Evolutionary conservation across 2,113 vertebrate species (phyloP), one percentile per base, ranked within the genome.

Genomic region (Trogon surrucura): DNA sequence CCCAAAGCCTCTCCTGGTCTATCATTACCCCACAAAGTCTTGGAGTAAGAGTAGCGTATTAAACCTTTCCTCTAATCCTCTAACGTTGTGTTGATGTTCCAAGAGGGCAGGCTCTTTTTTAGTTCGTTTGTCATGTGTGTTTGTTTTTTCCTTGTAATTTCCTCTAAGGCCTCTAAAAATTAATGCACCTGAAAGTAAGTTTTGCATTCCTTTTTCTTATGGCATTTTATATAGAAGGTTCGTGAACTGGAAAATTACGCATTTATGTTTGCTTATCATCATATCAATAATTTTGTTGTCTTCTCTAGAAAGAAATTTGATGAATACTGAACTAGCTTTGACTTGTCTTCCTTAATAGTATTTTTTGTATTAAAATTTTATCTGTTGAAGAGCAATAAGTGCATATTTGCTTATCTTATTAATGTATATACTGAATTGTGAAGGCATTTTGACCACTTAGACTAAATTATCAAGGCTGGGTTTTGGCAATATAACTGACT

Each of bases 211-310:
- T 87, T 41, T 82, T 94, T 56, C 50, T 89, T 79, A 79, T 22
- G 29, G 58, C 12, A 29, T 62, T 95, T 88, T 70, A 61, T 54
- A 73, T 0, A 82, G 41, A 94, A 77, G 38, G 51, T 66, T 85
- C 93, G 50, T 5, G 16, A 96, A 62, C 41, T 58, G 71, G 36
- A 96, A 93, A 89, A 95, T 73, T 62, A 77, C 25, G 7, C 18
- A 25, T 80, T 94, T 91, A 29, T 78, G 58, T 83, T 91, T 51
- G 54, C 13, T 85, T 95, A 91, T 66, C 47, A 51, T 54, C 30
- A 14, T 50, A 90, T 78, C 91, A 88, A 88, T 18, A 64, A 89
- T 88, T 96, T 80, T 88, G 16, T 72, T 93, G 36, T 77, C 71
- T 61, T 90, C 60, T 85, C 60, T 57, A 67, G 21, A 70, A 80